Conservation (phyloP, 1,140 invertebrate species). For the Ips nitidus region DNA sequence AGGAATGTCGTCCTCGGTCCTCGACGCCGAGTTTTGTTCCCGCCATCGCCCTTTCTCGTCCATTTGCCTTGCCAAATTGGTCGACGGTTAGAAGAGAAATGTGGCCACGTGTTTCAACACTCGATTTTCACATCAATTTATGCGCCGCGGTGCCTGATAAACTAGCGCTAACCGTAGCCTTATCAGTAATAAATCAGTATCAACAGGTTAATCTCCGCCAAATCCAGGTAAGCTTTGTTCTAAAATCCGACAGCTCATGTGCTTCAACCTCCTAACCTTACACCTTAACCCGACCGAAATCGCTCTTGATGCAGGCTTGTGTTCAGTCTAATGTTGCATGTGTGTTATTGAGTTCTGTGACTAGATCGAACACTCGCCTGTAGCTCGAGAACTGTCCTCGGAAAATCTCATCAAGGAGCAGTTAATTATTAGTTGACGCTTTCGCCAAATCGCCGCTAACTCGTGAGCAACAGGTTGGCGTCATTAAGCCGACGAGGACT, state of each 20-base stretch:
- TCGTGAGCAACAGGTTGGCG: slow-evolving; percentile 33
- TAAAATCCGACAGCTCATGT: no score
- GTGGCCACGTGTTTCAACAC: slow-evolving; percentile 11
- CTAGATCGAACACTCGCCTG: slow-evolving; percentile 53
- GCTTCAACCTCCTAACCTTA: no score
- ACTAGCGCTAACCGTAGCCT: no score
- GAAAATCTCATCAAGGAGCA: not conserved
- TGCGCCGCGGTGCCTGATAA: not conserved
- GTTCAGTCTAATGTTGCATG: slow-evolving; percentile 50
- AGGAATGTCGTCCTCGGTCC: not conserved
- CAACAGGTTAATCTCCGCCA: no score
- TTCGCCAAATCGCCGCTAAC: not conserved
- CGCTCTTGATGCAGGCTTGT: slow-evolving; percentile 46
- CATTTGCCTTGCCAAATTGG: slow-evolving; percentile 18
- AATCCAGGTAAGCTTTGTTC: no score
- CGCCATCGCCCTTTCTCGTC: slow-evolving; percentile 22
- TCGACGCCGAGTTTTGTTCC: slow-evolving; percentile 3
- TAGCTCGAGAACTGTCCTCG: slow-evolving; percentile 39
- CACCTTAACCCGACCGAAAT: not conserved
- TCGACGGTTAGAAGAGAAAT: not conserved
- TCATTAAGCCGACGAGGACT: not conserved
- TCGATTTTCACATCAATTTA: no score
- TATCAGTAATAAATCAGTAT: no score
- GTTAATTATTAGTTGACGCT: not conserved
- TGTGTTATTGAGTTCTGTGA: slow-evolving; percentile 44